Evolutionary conservation across 2,113 vertebrate genomes (phyloP), one percentile per base, ranked within the genome.

Genomic region (Pseudorectes ferrugineus): DNA sequence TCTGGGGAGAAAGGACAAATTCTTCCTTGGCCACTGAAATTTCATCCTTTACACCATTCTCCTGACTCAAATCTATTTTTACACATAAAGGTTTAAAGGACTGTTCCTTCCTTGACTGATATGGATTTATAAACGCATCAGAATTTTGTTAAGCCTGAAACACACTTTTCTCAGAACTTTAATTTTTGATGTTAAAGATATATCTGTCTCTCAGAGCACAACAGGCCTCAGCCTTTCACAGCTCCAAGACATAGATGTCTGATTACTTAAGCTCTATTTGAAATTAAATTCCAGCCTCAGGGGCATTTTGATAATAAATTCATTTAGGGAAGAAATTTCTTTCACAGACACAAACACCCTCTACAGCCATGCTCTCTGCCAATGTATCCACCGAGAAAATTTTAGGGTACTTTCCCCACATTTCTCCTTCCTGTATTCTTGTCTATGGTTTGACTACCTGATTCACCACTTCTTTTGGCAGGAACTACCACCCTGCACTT

Each of bases 221-320:
- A 95, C 70, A 91, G 89, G 92, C 80, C 89, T 92, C 92, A 95
- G 90, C 93, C 82, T 97, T 92, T 86, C 73, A 96, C 94, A 90
- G 95, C 96, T 96, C 85, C 85, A 92, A 96, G 95, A 96, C 82
- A 95, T 93, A 97, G 95, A 97, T 97, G 97, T 95, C 90, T 95
- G 95, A 97, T 97, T 96, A 94, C 93, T 96, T 97, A 96, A 97
- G 95, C 93, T 96, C 73, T 77, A 92, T 92, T 95, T 92, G 92
- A 96, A 97, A 97, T 97, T 96, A 96, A 96, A 97, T 96, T 93
- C 90, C 84, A 96, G 93, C 95, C 97, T 97, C 92, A 93, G 91
- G 95, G 96, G 86, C 85, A 92, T 85, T 96, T 92, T 96, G 96
- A 96, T 97, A 96, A 97, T 97, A 96, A 94, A 94, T 96, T 96